These are phyloP conservation scores for Bradynema listronoti DNA, from an alignment of 1,140 invertebrate genomes.

Conservation along the genomic window DNA sequence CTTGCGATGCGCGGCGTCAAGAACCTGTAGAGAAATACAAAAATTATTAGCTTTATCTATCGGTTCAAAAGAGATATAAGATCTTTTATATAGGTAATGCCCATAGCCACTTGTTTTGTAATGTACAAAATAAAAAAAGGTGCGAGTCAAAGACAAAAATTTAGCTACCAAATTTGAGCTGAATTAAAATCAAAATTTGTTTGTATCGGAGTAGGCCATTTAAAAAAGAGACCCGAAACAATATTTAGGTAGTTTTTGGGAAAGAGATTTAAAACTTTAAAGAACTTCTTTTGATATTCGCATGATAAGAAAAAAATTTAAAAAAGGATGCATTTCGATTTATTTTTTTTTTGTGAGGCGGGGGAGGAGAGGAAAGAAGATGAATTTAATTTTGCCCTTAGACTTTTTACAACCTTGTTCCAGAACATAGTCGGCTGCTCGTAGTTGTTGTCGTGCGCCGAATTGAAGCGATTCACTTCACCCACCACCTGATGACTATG, in stretches of 20 bases:
- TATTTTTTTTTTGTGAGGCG: too few species aligned
- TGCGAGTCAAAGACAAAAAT: neutral
- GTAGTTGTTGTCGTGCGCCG: constrained; percentile 80
- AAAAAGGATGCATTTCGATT: neutral
- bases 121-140: neutral
- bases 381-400: neutral
- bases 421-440: constrained; percentile 75
- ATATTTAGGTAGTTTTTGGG: neutral
- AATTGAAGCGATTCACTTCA: constrained; percentile 69
- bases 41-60: too few species aligned
- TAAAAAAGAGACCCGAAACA: too few species aligned
- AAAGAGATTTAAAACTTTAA: neutral
- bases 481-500: constrained; percentile 58
- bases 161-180: neutral
- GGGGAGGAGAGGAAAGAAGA: neutral
- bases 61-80: too few species aligned
- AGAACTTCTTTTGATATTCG: too few species aligned
- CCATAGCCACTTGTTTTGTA: too few species aligned
- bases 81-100: too few species aligned
- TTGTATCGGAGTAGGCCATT: too few species aligned
- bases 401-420: constrained; percentile 60
- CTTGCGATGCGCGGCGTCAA: constrained; percentile 68
- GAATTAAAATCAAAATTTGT: constrained; percentile 64
- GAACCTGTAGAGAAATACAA: constrained; percentile 64
- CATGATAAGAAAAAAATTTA: neutral